Conservation (phyloP, 1,140 invertebrate species). For the Galendromus occidentalis region DNA sequence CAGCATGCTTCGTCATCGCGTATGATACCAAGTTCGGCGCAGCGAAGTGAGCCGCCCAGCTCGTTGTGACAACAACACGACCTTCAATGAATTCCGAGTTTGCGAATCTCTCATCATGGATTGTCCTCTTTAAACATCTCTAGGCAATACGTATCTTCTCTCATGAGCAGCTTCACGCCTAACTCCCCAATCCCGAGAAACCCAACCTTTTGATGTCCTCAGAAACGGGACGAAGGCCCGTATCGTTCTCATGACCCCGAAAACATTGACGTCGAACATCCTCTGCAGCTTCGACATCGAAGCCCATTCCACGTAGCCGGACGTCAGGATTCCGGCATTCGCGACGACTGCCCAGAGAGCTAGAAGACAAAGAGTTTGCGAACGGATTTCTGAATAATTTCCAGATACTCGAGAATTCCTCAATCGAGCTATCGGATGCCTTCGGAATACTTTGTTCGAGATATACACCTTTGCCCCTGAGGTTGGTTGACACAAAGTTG, state of each 20-base stretch:
- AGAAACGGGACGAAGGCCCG: background rate
- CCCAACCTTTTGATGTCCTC: background rate
- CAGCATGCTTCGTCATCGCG: background rate
- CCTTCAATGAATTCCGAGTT: background rate
- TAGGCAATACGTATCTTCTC: too few relatives aligned
- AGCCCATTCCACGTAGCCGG: background rate
- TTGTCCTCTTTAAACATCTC: too few relatives aligned
- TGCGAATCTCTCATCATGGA: too few relatives aligned
- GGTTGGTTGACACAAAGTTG: background rate
- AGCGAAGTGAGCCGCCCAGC: background rate
- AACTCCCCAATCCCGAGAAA: too few relatives aligned
- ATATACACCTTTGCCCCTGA: background rate
- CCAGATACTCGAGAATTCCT: too few relatives aligned
- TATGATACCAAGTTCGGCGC: background rate
- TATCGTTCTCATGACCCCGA: background rate
- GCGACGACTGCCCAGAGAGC: background rate
- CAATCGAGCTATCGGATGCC: too few relatives aligned
- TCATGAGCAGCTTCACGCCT: too few relatives aligned
- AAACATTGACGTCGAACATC: background rate
- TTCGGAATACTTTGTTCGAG: too few relatives aligned
- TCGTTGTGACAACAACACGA: background rate
- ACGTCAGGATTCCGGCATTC: background rate
- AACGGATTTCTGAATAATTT: too few relatives aligned
- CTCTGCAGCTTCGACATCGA: background rate
- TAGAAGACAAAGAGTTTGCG: background rate